Evolutionary conservation across 2,797 vertebrate species (phyloP).

Genomic region (Harpagifer antarcticus): DNA sequence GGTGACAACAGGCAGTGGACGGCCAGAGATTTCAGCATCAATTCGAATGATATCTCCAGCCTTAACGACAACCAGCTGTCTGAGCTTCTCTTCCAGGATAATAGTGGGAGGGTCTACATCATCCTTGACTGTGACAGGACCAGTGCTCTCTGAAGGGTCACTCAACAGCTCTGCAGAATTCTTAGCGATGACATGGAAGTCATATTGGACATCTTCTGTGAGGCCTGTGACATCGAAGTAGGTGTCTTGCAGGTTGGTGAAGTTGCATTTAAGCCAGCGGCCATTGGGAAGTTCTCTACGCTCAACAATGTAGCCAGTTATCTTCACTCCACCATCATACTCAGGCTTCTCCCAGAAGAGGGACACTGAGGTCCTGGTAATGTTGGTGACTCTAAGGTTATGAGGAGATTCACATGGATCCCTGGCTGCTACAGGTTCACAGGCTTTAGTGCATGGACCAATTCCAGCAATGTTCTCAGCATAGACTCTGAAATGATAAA

Average conservation of each 20-base stretch:
- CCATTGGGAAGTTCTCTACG: slow-evolving; percentile 93
- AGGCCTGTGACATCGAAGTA: slow-evolving; percentile 95
- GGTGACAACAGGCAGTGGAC: slow-evolving; percentile 93
- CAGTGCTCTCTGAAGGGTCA: slow-evolving; percentile 92
- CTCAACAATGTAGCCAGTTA: slow-evolving; percentile 97
- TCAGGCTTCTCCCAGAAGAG: slow-evolving; percentile 94
- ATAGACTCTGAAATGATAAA: slow-evolving; percentile 95
- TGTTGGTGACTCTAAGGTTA: slow-evolving; percentile 95
- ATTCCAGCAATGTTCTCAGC: slow-evolving; percentile 96
- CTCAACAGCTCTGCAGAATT: slow-evolving; percentile 95
- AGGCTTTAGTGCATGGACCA: slow-evolving; percentile 92
- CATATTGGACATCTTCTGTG: slow-evolving; percentile 96
- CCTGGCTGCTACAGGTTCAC: slow-evolving; percentile 94
- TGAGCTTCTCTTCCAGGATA: slow-evolving; percentile 93
- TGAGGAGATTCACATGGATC: slow-evolving; percentile 96
- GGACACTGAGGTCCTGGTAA: slow-evolving; percentile 96
- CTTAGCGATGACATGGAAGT: slow-evolving; percentile 95
- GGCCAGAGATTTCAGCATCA: slow-evolving; percentile 93
- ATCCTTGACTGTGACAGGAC: slow-evolving; percentile 95
- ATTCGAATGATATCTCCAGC: slow-evolving; percentile 95
- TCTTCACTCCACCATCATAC: slow-evolving; percentile 93
- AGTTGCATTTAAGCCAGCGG: slow-evolving; percentile 98
- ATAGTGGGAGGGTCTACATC: slow-evolving; percentile 96
- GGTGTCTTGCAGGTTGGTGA: slow-evolving; percentile 94
- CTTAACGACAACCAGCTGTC: slow-evolving; percentile 92